Conservation (phyloP, 1,140 invertebrate species). For the Triops cancriformis region DNA sequence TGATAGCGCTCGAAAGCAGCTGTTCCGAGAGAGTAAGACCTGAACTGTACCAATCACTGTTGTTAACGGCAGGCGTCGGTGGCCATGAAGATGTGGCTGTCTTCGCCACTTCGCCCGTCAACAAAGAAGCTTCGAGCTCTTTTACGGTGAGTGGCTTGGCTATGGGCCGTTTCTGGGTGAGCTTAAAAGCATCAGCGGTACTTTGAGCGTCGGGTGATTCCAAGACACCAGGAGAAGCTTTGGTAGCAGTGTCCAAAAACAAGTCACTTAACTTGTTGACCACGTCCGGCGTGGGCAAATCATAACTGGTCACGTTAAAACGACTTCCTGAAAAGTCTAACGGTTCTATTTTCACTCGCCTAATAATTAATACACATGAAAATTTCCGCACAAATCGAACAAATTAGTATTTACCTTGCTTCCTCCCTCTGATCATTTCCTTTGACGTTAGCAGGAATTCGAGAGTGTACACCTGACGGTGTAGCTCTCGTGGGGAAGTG, state of each 20-base stretch:
- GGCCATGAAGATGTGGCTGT: slow-evolving; percentile 11
- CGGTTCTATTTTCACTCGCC: background rate
- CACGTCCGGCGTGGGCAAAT: slow-evolving; percentile 2
- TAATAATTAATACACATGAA: background rate
- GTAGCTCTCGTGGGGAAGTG: background rate
- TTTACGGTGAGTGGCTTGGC: slow-evolving; percentile 27
- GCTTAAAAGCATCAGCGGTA: background rate
- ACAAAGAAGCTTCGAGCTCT: slow-evolving; percentile 27
- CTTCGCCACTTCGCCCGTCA: slow-evolving; percentile 11
- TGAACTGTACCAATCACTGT: background rate
- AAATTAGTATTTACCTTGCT: background rate
- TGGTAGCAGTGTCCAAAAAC: background rate
- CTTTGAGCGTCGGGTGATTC: background rate
- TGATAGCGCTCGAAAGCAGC: background rate
- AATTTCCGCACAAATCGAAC: background rate
- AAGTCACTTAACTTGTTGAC: background rate
- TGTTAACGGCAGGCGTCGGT: background rate
- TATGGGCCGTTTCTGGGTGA: slow-evolving; percentile 10
- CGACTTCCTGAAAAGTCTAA: background rate
- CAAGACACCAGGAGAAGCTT: background rate
- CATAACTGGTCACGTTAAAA: background rate
- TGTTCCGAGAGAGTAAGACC: background rate
- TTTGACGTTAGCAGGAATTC: background rate
- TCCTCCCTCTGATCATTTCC: background rate
- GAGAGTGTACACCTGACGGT: background rate